Percentiles rank a stretch among this genome's conserved stretches.
Evolutionary conservation across 2,113 vertebrate genomes (phyloP).

Genomic region (Ochotona curzoniae): DNA sequence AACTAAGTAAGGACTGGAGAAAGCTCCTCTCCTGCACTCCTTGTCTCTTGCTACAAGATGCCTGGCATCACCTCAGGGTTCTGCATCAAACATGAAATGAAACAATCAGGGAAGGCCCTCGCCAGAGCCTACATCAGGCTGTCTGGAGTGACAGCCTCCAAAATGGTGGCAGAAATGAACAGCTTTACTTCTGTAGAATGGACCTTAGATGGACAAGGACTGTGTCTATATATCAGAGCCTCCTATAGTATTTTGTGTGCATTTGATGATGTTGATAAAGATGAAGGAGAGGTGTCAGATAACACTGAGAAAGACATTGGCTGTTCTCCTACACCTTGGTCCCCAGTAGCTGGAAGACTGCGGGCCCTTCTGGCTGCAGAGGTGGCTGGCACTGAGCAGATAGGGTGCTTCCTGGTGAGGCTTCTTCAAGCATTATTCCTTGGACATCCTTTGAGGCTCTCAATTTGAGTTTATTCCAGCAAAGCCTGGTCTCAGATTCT

Average conservation of each 20-base stretch:
- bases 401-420: background rate
- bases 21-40: too few relatives aligned
- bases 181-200: too few relatives aligned
- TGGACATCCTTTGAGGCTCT: background rate
- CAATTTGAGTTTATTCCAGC: background rate
- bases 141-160: too few relatives aligned
- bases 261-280: background rate
- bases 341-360: background rate
- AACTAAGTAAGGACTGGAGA: too few relatives aligned
- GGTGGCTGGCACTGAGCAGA: background rate
- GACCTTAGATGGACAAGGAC: background rate
- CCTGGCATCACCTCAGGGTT: too few relatives aligned
- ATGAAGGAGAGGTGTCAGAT: background rate
- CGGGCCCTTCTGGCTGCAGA: background rate
- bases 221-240: background rate
- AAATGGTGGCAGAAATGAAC: too few relatives aligned
- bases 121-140: too few relatives aligned
- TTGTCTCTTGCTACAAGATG: too few relatives aligned
- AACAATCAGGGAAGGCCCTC: too few relatives aligned
- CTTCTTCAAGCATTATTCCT: background rate
- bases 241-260: background rate
- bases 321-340: background rate
- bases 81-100: too few relatives aligned
- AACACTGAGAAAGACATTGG: background rate
- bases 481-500: background rate